Base-by-base conservation (phyloP, 1,140 invertebrate genomes). In the Phthorimaea operculella region DNA sequence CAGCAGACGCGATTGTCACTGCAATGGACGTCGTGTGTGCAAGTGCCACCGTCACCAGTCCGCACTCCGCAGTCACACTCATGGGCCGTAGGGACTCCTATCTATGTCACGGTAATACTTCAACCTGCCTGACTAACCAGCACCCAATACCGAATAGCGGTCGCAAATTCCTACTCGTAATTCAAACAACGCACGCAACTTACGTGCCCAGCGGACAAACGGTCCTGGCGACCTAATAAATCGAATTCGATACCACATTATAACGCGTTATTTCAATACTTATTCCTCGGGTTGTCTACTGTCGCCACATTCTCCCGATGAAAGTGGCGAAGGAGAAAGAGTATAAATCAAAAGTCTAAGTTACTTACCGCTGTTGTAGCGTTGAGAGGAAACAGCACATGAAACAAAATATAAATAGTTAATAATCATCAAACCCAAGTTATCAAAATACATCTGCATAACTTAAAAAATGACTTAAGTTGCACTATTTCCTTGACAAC, bases 91-190 rank as follows among this genome's bases (percentile, higher is more conserved):
- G 74, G 74, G 77, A 75, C 63, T 59, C 52, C 60, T 76, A 81
- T 82, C 68, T 72, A 75, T 82, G 79, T 77, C 81, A 79, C 66
- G 60, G 66, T 28, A 28, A 28, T 28, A 28, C 21, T 28, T 28
- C 21, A 68, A 67, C 64, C 66, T 65, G 64, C 57, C 65, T 72
- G 63, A 57, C 62, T 56, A 44, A 69, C 55, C 52, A 56, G 48
- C 59, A 57, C 42, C 62, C 58, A 68, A 74, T 75, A 72, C 78
- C 76, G 71, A 78, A 79, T 83, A 84, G 81, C 81, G 81, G 81
- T 79, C 75, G 72, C 79, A 57, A 82, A 84, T 84, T 82, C 81
- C 81, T 75, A 71, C 76, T 81, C 81, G 81, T 84, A 84, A 82
- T 84, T 80, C 76, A 72, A 77, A 79, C 73, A 58, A 79, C 72